Evolutionary conservation across 1,140 invertebrate genomes (phyloP).

Genomic region (Penaeus vannamei): DNA sequence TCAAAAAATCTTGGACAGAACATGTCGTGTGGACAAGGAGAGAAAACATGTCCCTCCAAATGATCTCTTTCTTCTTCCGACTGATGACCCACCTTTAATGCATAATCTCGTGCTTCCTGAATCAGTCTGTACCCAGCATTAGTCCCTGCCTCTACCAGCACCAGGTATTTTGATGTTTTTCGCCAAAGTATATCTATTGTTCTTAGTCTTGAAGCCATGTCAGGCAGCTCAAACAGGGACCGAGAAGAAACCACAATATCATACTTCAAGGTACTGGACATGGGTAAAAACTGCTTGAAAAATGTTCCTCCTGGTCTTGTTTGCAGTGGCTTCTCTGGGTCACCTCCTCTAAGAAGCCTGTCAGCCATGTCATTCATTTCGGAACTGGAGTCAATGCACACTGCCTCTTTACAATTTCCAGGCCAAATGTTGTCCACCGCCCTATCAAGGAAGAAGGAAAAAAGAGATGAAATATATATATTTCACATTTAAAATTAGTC

Average conservation of each 20-base stretch:
- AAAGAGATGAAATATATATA: too few species aligned
- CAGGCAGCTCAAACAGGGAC: slow-evolving; percentile 85
- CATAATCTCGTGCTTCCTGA: slow-evolving; percentile 72
- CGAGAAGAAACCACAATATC: slow-evolving; percentile 87
- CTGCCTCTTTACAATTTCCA: slow-evolving; percentile 82
- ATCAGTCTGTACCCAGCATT: slow-evolving; percentile 80
- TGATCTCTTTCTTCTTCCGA: slow-evolving; percentile 21
- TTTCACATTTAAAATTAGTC: too few species aligned
- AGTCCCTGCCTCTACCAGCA: slow-evolving; percentile 88
- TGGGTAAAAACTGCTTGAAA: slow-evolving; percentile 86
- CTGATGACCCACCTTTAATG: slow-evolving; percentile 68
- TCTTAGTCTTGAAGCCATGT: slow-evolving; percentile 78
- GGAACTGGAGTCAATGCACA: slow-evolving; percentile 84
- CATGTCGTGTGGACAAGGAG: slow-evolving; percentile 82
- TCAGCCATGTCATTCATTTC: slow-evolving; percentile 87
- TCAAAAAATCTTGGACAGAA: slow-evolving; percentile 80
- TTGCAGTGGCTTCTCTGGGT: slow-evolving; percentile 73
- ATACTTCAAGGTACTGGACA: slow-evolving; percentile 79
- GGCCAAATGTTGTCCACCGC: slow-evolving; percentile 82
- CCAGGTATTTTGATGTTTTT: slow-evolving; percentile 82
- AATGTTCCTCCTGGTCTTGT: slow-evolving; percentile 76
- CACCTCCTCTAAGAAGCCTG: slow-evolving; percentile 78
- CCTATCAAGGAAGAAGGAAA: slow-evolving; percentile 73
- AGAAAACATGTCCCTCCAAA: slow-evolving; percentile 52
- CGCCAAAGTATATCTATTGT: slow-evolving; percentile 86